Conservation (phyloP, 2,888 invertebrate genomes). For the Smittia sp. region DNA sequence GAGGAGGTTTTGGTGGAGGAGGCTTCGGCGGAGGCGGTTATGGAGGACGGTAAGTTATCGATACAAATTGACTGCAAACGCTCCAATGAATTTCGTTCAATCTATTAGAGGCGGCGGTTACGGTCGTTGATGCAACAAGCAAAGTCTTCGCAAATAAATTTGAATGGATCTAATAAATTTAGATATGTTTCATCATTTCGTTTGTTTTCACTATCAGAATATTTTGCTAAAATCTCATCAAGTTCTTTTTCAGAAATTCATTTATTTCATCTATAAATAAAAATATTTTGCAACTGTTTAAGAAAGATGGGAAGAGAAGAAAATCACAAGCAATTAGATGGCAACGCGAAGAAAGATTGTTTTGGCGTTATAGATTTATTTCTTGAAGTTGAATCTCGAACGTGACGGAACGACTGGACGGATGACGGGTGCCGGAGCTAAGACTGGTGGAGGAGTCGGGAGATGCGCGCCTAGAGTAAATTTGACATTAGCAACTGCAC, state of each 20-base stretch:
- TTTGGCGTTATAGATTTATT: neutral
- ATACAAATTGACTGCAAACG: neutral
- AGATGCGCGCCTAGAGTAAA: neutral
- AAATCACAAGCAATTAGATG: conserved; percentile 14
- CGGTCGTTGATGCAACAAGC: too few species aligned
- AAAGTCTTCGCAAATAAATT: too few species aligned
- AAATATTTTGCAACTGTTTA: neutral
- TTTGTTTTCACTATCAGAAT: too few species aligned
- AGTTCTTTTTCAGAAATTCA: neutral
- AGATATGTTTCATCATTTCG: too few species aligned
- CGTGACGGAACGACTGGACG: neutral
- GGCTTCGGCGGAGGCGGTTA: neutral
- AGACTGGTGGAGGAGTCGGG: neutral
- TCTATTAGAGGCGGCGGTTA: neutral
- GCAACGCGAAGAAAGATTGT: neutral
- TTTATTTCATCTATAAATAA: neutral
- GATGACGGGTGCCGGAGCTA: neutral
- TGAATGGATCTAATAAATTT: too few species aligned
- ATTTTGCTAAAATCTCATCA: too few species aligned
- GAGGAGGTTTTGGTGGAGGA: neutral
- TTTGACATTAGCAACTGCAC: neutral
- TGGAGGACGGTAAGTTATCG: neutral
- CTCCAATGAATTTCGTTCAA: too few species aligned
- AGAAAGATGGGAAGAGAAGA: neutral
- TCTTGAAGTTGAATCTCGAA: conserved; percentile 3